A percentile compares a stretch with the other conserved stretches of the same genome.
phyloP scores from a whole-genome alignment of 2,888 invertebrate genomes.

The Epirrhoe alternata region DNA sequence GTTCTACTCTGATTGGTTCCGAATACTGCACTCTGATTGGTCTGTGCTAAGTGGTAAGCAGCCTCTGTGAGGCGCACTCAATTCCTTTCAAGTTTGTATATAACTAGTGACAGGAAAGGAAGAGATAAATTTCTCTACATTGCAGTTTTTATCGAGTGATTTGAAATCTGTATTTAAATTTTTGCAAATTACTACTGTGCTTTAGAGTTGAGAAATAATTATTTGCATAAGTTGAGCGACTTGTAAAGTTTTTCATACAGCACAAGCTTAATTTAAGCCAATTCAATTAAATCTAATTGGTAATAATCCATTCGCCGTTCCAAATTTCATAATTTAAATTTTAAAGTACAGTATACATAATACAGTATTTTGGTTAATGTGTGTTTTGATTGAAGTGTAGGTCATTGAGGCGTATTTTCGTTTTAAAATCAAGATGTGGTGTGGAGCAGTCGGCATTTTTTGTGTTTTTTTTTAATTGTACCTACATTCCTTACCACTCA shows the following conservation, averaged over 20 bases:
- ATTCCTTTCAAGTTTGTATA: no score
- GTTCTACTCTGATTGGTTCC: conserved; percentile 20
- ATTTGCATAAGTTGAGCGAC: neutral
- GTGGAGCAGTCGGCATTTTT: conserved; percentile 36
- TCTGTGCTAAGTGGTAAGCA: neutral
- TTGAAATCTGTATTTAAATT: neutral
- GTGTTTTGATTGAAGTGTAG: conserved; percentile 3
- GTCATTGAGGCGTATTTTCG: conserved; percentile 9
- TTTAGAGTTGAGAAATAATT: neutral
- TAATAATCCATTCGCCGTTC: conserved; percentile 24
- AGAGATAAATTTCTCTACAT: neutral
- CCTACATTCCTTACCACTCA: neutral
- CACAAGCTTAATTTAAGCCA: no score
- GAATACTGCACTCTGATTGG: conserved; percentile 27
- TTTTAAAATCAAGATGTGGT: conserved; percentile 60
- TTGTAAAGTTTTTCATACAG: neutral
- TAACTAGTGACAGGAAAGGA: no score
- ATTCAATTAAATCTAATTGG: no score
- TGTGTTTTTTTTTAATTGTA: conserved; percentile 9
- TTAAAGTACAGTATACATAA: conserved; percentile 1
- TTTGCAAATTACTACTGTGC: neutral
- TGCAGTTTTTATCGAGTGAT: neutral
- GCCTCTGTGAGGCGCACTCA: no score
- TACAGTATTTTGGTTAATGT: neutral
- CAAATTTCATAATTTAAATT: conserved; percentile 24